Evolutionary conservation across 2,888 invertebrate genomes (phyloP).

Genomic region (Tholera decimalis): DNA sequence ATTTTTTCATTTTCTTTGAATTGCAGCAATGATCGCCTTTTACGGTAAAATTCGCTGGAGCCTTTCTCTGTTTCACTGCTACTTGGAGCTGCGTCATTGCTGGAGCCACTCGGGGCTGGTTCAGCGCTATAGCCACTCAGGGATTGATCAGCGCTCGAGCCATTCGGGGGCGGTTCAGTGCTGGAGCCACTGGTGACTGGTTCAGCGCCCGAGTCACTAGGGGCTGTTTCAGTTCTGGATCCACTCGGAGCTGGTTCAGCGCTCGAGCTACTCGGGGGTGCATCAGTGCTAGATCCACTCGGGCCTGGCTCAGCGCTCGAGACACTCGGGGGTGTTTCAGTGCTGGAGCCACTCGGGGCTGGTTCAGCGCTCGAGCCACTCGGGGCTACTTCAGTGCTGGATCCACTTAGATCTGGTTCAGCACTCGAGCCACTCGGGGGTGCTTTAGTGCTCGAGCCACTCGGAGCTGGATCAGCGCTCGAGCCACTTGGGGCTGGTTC

Average conservation of each 20-base stretch:
- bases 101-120: neutral
- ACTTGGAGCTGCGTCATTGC: neutral
- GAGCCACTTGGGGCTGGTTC: neutral
- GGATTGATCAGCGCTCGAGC: neutral
- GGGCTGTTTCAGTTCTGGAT: neutral
- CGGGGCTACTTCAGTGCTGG: neutral
- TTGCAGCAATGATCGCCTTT: conserved; percentile 54
- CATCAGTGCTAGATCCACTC: neutral
- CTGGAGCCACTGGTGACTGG: neutral
- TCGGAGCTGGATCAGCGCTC: neutral
- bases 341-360: neutral
- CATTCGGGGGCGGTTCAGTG: neutral
- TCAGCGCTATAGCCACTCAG: neutral
- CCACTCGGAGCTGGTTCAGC: neutral
- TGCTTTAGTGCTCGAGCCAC: neutral
- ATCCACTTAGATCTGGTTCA: neutral
- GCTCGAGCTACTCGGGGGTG: neutral
- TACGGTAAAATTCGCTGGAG: conserved; percentile 1
- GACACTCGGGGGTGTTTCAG: neutral
- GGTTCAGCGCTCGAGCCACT: neutral
- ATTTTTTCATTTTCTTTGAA: conserved; percentile 37
- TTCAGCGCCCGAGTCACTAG: neutral
- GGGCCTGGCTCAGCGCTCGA: neutral
- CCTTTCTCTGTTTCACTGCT: neutral
- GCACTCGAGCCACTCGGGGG: neutral